phyloP scores from a whole-genome alignment of 2,113 vertebrate genomes.

The Phalacrocorax aristotelis region DNA sequence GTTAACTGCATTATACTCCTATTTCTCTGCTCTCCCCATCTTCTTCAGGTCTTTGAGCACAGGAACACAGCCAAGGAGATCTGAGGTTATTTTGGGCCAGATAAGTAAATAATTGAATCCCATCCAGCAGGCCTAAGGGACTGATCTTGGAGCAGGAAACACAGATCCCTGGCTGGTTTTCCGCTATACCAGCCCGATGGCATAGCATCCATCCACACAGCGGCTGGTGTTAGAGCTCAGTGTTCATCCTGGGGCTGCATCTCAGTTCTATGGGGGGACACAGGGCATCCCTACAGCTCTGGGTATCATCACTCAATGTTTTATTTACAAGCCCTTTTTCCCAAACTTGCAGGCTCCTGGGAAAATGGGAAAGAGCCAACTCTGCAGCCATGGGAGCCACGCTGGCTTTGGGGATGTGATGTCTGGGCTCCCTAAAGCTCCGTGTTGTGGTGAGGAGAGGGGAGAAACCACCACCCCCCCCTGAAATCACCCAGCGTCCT shows the following conservation, averaged over 20 bases:
- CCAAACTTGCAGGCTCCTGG: neutral
- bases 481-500: rapidly evolving
- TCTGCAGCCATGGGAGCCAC: neutral
- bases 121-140: neutral
- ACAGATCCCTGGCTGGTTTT: rapidly evolving
- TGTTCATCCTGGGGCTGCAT: neutral
- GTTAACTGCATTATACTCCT: neutral
- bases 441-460: neutral
- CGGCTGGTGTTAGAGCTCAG: rapidly evolving
- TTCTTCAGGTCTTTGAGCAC: neutral
- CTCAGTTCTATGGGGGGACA: neutral
- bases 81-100: neutral
- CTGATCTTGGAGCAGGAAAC: neutral
- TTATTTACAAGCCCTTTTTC: neutral
- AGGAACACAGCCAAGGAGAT: neutral
- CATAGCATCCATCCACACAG: neutral
- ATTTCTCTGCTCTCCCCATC: neutral
- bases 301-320: neutral
- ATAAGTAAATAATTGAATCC: neutral
- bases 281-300: neutral
- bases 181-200: rapidly evolving
- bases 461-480: neutral
- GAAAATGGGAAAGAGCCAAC: neutral
- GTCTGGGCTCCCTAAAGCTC: neutral
- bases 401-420: neutral